Evolutionary conservation across 2,113 vertebrate species (phyloP).

Genomic region (Turnix velox): DNA sequence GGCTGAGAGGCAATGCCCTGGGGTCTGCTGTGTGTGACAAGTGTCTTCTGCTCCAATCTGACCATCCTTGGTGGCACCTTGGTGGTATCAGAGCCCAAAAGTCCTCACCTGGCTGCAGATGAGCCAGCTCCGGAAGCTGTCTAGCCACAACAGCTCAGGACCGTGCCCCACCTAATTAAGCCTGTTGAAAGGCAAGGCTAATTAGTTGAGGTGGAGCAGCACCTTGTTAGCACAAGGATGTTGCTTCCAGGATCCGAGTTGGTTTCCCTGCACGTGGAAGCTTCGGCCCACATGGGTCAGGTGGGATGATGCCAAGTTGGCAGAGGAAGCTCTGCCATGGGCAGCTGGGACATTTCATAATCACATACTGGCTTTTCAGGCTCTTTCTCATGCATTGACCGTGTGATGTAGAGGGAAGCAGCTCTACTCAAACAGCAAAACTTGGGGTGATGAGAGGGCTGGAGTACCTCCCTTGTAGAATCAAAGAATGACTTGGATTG

Average conservation of each 20-base stretch:
- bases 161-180: constrained; percentile 59
- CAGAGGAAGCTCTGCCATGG: background rate
- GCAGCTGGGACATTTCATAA: background rate
- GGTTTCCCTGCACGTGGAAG: constrained; percentile 47
- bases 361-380: background rate
- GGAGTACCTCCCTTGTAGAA: too few relatives aligned
- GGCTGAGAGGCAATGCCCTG: background rate
- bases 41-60: fast-evolving
- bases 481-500: too few relatives aligned
- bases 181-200: constrained; percentile 58
- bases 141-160: constrained; percentile 48
- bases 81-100: fast-evolving
- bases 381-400: background rate
- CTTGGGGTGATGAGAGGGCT: too few relatives aligned
- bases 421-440: background rate
- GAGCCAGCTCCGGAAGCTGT: constrained; percentile 1
- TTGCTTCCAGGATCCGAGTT: constrained; percentile 56
- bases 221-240: constrained; percentile 23
- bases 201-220: constrained; percentile 57
- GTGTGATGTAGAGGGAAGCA: background rate
- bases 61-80: fast-evolving
- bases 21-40: fast-evolving
- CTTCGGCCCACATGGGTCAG: background rate
- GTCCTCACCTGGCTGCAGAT: background rate
- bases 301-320: background rate